Conservation (phyloP, 2,888 invertebrate species). For the Antheraea assamensis region DNA sequence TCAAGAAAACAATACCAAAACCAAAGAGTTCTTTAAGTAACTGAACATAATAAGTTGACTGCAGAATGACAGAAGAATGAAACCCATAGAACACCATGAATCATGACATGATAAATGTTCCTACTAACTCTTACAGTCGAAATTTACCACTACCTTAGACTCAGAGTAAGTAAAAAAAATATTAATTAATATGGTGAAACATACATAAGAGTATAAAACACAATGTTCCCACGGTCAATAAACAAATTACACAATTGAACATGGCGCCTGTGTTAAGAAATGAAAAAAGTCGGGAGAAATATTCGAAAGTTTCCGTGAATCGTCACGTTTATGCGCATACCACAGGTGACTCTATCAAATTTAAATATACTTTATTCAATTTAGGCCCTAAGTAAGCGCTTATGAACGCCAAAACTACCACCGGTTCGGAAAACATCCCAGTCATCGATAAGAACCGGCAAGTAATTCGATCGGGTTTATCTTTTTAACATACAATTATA, state of each 20-base stretch:
- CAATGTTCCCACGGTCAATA: background rate
- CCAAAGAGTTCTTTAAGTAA: background rate
- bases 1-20: background rate
- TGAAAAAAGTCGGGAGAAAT: background rate
- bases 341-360: background rate
- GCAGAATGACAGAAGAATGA: background rate
- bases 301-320: background rate
- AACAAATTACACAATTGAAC: background rate
- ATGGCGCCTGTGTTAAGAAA: background rate
- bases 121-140: background rate
- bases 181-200: background rate
- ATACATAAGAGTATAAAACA: background rate
- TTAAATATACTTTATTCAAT: no score
- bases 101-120: background rate
- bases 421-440: no score
- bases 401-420: no score
- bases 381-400: no score
- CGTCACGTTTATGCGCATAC: background rate
- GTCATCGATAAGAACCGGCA: no score
- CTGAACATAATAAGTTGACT: no score
- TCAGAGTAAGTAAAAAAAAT: background rate
- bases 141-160: background rate
- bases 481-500: no score
- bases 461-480: no score
- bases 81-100: background rate